Conservation (phyloP, 2,888 invertebrate species). For the Andrena minutula region DNA sequence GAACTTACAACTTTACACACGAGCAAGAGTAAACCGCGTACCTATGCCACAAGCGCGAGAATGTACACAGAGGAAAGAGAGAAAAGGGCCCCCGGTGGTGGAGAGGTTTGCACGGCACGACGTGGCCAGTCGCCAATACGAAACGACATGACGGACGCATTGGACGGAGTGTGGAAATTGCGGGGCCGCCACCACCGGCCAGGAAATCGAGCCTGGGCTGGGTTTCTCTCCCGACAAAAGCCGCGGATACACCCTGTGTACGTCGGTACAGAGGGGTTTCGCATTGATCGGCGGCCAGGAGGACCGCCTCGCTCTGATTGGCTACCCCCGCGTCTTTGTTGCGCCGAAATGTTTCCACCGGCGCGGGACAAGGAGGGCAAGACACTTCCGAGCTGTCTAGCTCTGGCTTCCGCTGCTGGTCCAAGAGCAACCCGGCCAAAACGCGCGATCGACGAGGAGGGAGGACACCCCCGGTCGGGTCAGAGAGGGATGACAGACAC, state of each 20-base stretch:
- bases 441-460: slow-evolving; percentile 44
- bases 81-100: neutral
- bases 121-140: slow-evolving; percentile 36
- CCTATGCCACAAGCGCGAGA: neutral
- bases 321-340: slow-evolving; percentile 76
- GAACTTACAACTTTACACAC: neutral
- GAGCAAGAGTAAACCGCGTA: neutral
- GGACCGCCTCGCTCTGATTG: slow-evolving; percentile 81
- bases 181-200: slow-evolving; percentile 44
- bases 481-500: slow-evolving; percentile 23
- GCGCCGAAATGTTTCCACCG: slow-evolving; percentile 14
- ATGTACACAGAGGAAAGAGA: neutral
- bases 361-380: slow-evolving; percentile 20
- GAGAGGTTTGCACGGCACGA: slow-evolving; percentile 8
- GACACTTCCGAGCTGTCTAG: slow-evolving; percentile 34
- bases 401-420: slow-evolving; percentile 49
- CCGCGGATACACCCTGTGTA: slow-evolving; percentile 72
- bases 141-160: slow-evolving; percentile 63
- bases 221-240: slow-evolving; percentile 34
- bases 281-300: slow-evolving; percentile 83
- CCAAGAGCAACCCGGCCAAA: slow-evolving; percentile 52
- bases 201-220: slow-evolving; percentile 50
- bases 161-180: slow-evolving; percentile 55
- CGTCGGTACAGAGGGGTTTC: slow-evolving; percentile 82
- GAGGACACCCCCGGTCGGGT: slow-evolving; percentile 9